A percentile compares a stretch with the other conserved stretches of the same genome.
Evolutionary conservation across 2,113 vertebrate species (phyloP).

Genomic region (Tenrec ecaudatus): DNA sequence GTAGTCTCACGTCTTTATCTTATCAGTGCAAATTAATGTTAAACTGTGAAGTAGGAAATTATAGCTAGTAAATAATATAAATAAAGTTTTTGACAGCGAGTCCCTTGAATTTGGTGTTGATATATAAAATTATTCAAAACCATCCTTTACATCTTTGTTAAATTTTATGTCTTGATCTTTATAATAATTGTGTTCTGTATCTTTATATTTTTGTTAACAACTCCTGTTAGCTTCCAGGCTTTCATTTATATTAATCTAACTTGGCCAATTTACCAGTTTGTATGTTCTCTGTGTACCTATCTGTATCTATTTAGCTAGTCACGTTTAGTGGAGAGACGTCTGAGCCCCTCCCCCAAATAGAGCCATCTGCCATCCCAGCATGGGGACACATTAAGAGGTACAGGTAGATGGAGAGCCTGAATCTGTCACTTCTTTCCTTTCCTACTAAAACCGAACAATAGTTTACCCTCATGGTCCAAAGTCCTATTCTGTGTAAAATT

Average conservation of each 20-base stretch:
- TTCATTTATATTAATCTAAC: slow-evolving; percentile 19
- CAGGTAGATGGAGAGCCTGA: not conserved
- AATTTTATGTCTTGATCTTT: not conserved
- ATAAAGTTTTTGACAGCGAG: not conserved
- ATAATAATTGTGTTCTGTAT: not conserved
- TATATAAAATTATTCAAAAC: slow-evolving; percentile 45
- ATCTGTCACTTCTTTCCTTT: not conserved
- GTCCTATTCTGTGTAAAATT: not conserved
- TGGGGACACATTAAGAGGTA: not conserved
- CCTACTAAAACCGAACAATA: not conserved
- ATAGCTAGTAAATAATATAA: not conserved
- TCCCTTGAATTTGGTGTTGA: slow-evolving; percentile 18
- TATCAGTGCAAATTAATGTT: not conserved
- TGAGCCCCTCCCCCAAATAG: not conserved
- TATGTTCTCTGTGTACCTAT: not conserved
- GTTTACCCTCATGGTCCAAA: not conserved
- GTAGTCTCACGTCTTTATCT: not conserved
- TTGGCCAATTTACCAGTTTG: slow-evolving; percentile 19
- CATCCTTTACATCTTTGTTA: not conserved
- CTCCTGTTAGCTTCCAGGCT: not conserved
- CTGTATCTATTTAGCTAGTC: not conserved
- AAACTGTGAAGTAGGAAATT: slow-evolving; percentile 33
- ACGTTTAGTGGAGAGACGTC: not conserved
- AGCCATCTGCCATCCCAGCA: not conserved
- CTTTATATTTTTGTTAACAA: too few species aligned